Base-by-base conservation (phyloP, 2,113 vertebrate genomes). In the Lipophrys pholis region DNA sequence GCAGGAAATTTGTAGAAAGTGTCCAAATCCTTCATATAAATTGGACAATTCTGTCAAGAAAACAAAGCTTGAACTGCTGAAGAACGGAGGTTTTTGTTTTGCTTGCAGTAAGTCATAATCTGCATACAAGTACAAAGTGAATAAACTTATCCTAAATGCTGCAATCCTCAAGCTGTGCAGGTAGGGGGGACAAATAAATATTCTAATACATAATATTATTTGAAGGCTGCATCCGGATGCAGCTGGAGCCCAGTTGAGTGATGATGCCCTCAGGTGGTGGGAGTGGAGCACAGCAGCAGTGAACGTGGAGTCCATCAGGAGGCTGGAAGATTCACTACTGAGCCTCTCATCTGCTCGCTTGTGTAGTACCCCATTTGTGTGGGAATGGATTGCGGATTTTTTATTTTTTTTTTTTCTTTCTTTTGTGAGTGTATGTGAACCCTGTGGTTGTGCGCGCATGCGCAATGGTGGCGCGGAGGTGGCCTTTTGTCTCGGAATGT, bases 231-330 rank as follows among this genome's bases (percentile, higher is more conserved):
- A 58, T 35, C 45, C 51, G 54, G 17, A 61, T 65, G 68, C 67
- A 60, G 69, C 74, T 68, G 48, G 50, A 55, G 53, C 53, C 59
- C 6, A 11, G 53, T 46, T 80, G 84, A 78, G 50, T 70, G 79
- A 86, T 83, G 83, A 73, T 81, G 88, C 88, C 89, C 89, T 81
- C 91, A 66, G 76, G 84, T 86, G 91, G 89, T 61, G 75, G 80
- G 48, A 77, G 51, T 39, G 54, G 16, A 49, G 52, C 75, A 91
- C 59, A 77, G 74, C 88, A 87, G 64, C 59, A 6, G 71, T 43
- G 75, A 58, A 51, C 16, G 30, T 64, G 50, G 66, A 78, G 69
- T 88, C 68, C 72, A 75, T 76, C 84, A 81, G 55, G 63, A 40
- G 39, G 54, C 58, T 73, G 58, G 80, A 82, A 76, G 79, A 89